A percentile compares a stretch with the other conserved stretches of the same genome.
Conservation (phyloP, 2,113 vertebrate species). For the Oostethus manadensis region DNA sequence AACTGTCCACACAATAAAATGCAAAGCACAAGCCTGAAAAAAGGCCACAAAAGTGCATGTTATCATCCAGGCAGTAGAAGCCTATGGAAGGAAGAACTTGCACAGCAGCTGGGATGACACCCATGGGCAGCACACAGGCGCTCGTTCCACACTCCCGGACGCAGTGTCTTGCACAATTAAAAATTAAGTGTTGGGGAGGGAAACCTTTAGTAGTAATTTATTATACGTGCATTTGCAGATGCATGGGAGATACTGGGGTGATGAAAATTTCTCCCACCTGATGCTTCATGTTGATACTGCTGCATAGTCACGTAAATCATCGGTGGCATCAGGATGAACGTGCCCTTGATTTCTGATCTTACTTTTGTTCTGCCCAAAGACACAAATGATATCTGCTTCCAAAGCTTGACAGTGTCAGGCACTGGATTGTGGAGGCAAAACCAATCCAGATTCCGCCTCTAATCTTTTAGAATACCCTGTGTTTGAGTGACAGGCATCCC, state of each 20-base stretch:
- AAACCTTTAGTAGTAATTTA: slow-evolving; percentile 45
- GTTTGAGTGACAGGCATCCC: slow-evolving; percentile 9
- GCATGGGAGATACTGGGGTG: slow-evolving; percentile 7
- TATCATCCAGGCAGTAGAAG: slow-evolving; percentile 71
- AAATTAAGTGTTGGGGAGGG: slow-evolving; percentile 34
- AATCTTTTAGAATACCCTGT: slow-evolving; percentile 5
- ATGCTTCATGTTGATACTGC: slow-evolving; percentile 28
- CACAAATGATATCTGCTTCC: slow-evolving; percentile 9
- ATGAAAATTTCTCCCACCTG: slow-evolving; percentile 14
- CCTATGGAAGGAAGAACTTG: slow-evolving; percentile 61
- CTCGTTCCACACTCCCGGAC: slow-evolving; percentile 19
- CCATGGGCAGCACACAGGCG: slow-evolving; percentile 20
- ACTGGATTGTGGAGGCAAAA: slow-evolving; percentile 1
- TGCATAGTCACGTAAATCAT: slow-evolving; percentile 21
- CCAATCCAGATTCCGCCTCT: slow-evolving; percentile 21
- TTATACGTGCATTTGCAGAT: slow-evolving; percentile 36
- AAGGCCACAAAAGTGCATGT: slow-evolving; percentile 85
- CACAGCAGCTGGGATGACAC: slow-evolving; percentile 15
- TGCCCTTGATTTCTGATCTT: not conserved
- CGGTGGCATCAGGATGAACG: slow-evolving; percentile 6
- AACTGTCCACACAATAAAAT: slow-evolving; percentile 60
- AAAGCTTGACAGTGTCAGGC: slow-evolving; percentile 9
- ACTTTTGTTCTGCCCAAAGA: slow-evolving; percentile 4
- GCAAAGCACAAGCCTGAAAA: slow-evolving; percentile 68
- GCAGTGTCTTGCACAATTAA: slow-evolving; percentile 38